Percentiles rank a stretch among this genome's conserved stretches.
Conservation (phyloP, 2,113 vertebrate genomes). For the Morone saxatilis region DNA sequence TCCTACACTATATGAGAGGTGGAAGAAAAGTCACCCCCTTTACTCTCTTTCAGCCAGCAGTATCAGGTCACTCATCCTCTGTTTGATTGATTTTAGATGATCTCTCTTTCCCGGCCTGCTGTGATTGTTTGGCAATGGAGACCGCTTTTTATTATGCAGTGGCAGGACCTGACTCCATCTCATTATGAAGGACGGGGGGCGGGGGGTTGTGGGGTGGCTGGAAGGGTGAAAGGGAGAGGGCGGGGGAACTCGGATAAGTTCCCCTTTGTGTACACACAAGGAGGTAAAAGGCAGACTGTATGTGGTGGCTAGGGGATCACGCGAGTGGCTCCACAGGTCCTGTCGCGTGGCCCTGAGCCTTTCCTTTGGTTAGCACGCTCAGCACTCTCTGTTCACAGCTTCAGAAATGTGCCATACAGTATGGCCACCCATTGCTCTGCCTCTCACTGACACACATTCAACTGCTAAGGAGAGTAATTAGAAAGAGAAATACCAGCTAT, state of each 20-base stretch:
- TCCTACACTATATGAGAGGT: slow-evolving; percentile 7
- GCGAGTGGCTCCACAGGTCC: slow-evolving; percentile 88
- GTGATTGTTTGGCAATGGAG: slow-evolving; percentile 77
- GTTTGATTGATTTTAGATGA: slow-evolving; percentile 41
- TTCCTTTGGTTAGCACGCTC: slow-evolving; percentile 61
- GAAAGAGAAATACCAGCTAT: slow-evolving; percentile 9
- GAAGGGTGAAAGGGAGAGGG: slow-evolving; percentile 35
- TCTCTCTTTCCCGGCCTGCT: slow-evolving; percentile 45
- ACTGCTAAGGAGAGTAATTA: slow-evolving; percentile 19
- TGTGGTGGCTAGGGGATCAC: slow-evolving; percentile 86
- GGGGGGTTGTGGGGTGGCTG: neutral
- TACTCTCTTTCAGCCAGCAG: slow-evolving; percentile 38
- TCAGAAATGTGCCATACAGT: slow-evolving; percentile 24
- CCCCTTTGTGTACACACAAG: slow-evolving; percentile 91
- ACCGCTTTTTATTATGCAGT: slow-evolving; percentile 87
- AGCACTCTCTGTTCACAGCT: slow-evolving; percentile 55
- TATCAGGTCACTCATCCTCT: slow-evolving; percentile 28
- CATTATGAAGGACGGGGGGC: slow-evolving; percentile 81
- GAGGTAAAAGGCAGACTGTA: slow-evolving; percentile 92
- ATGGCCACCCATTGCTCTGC: slow-evolving; percentile 51
- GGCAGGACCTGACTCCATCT: slow-evolving; percentile 83
- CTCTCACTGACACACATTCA: slow-evolving; percentile 18
- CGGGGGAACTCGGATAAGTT: slow-evolving; percentile 86
- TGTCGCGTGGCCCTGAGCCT: slow-evolving; percentile 70
- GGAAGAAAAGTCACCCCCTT: slow-evolving; percentile 18